Evolutionary conservation across 2,797 vertebrate species (phyloP).

Genomic region (Eupleurogrammus muticus): DNA sequence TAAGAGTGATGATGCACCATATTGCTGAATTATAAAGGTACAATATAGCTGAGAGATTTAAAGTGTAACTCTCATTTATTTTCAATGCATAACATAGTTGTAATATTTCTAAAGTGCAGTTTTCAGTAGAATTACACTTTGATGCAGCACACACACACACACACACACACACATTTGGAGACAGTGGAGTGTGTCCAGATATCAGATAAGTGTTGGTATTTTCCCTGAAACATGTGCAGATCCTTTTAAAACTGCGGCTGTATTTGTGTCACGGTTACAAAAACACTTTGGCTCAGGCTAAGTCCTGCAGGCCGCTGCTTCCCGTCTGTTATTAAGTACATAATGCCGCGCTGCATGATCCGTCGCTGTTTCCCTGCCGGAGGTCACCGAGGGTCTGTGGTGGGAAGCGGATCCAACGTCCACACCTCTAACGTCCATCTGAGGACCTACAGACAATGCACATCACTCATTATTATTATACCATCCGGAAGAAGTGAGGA

Average conservation of each 20-base stretch:
- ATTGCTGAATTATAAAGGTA: too few relatives aligned
- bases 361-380: conserved; percentile 26
- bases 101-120: too few relatives aligned
- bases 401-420: conserved; percentile 13
- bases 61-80: too few relatives aligned
- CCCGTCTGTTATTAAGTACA: conserved; percentile 59
- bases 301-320: conserved; percentile 33
- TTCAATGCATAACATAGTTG: too few relatives aligned
- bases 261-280: conserved; percentile 43
- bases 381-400: conserved; percentile 43
- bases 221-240: conserved; percentile 29
- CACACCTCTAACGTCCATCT: background rate
- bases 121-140: too few relatives aligned
- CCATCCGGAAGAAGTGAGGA: too few relatives aligned
- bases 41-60: too few relatives aligned
- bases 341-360: conserved; percentile 51
- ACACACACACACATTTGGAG: conserved; percentile 52
- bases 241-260: conserved; percentile 37
- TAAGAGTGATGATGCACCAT: too few relatives aligned
- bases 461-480: too few relatives aligned
- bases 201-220: background rate
- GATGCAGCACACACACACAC: too few relatives aligned
- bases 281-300: conserved; percentile 57
- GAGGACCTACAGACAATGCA: background rate
- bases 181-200: conserved; percentile 40